Evolutionary conservation across 2,888 invertebrate genomes (phyloP).

Genomic region (Drosophila lutescens): DNA sequence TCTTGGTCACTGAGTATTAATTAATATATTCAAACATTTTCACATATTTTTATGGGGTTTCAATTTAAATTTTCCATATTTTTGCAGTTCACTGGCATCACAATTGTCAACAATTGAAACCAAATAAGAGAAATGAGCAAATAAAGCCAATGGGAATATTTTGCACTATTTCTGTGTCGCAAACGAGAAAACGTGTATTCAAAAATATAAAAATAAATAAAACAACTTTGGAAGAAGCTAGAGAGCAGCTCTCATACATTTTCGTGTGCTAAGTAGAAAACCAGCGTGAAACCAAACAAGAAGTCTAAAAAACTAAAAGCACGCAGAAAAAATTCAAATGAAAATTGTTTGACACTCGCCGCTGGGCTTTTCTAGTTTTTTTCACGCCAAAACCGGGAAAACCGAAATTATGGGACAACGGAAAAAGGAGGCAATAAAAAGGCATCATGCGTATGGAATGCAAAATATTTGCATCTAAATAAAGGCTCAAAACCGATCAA

Average conservation of each 20-base stretch:
- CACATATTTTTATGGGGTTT: neutral
- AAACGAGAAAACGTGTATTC: constrained; percentile 1
- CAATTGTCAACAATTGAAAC: constrained; percentile 14
- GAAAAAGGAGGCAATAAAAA: neutral
- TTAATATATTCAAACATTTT: constrained; percentile 15
- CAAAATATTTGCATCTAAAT: constrained; percentile 15
- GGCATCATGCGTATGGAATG: neutral
- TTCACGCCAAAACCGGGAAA: no score
- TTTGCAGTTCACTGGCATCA: neutral
- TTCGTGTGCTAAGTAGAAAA: constrained; percentile 33
- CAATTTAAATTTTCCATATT: constrained; percentile 25
- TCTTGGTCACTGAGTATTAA: constrained; percentile 9
- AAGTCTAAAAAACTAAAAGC: constrained; percentile 11
- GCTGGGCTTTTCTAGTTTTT: constrained; percentile 31
- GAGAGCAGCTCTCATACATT: neutral
- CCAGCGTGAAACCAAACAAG: constrained; percentile 42
- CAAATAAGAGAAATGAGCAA: constrained; percentile 2
- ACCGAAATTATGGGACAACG: constrained; percentile 2
- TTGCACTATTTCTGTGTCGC: constrained; percentile 23
- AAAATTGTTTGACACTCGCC: constrained; percentile 38
- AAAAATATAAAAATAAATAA: constrained; percentile 3
- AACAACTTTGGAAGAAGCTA: constrained; percentile 3
- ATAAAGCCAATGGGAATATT: constrained; percentile 3
- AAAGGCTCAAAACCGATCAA: constrained; percentile 1
- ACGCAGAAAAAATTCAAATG: constrained; percentile 1